Evolutionary conservation across 2,113 vertebrate genomes (phyloP), one percentile per base, ranked within the genome.

Genomic region (Bettongia penicillata): DNA sequence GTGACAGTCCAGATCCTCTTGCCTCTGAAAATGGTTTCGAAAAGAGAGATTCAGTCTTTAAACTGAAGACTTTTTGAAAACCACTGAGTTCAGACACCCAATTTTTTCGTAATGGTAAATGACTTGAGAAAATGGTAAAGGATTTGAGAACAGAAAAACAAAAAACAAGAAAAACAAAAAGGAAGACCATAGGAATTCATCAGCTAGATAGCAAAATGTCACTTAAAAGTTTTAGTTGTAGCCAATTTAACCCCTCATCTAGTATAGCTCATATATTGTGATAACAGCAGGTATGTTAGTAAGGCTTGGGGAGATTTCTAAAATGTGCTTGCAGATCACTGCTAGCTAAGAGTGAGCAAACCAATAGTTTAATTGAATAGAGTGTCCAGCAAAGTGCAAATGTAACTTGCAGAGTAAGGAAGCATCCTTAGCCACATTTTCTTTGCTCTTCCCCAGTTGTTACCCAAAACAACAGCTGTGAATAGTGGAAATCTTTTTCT

Each of bases 61-160:
- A 96, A 94, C 95, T 93, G 94, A 55, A 47, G 93, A 89, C 96
- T 97, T 95, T 93, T 97, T 91, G 55, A 97, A 91, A 93, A 11
- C 51, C 92, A 57, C 48, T 90, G 91, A 91, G 93, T 51, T 53
- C 77, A 96, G 49, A 53, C 95, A 92, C 55, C 94, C 49, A 43
- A 31, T 93, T 93, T 43, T 95, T 92, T 97, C 50, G 3, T 0
- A 0, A 16, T 5, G 94, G 53, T 91, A 96, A 96, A 96, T 48
- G 89, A 0, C 91, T 89, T 49, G 9, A 23, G 89, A 96, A 89
- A 0, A 16, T 5, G 94, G 53, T 91, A 96, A 96, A 96, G 47
- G 89, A 0, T 92, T 89, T 49, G 9, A 23, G 89, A 96, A 89
- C 93, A 97, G 51, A 95, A 97, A 92, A 93, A 55, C n/a, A 51